Evolutionary conservation across 2,888 invertebrate species (phyloP), one percentile per base, ranked within the genome.

Genomic region (Dyspetes luteomarginatus): DNA sequence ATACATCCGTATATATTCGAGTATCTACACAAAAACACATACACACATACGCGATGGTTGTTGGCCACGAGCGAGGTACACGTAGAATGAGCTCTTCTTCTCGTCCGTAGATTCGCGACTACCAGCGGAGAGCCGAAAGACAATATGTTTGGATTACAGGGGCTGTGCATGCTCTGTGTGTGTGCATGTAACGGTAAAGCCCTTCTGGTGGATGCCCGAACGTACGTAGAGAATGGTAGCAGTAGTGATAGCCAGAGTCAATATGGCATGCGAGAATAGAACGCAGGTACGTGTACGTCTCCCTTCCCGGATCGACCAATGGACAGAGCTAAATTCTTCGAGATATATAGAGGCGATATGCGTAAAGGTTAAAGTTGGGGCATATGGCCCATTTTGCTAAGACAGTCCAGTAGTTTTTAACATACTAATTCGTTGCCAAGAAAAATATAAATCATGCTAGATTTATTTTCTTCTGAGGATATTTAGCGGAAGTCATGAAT

Each of bases 121-220:
- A 4, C 12, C 67, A 41, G 45, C 77, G 43, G 50, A 65, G 68
- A 71, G 36, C 77, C 82, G 55, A 58, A 78, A 85, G 83, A 84
- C 85, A 82, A 82, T 85, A 83, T 81, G 83, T 84, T 84, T 83
- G 83, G 85, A 85, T 85, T 85, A 83, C 77, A 65, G 73, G 56
- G 68, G 43, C 58, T 50, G 67, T 64, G 22, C 43, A 65, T 72
- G 72, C 67, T 30, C 22, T 50, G 68, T 65, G 30, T 50, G 50
- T 9, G 30, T 50, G 50, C 17, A 50, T 50, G 17, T 7, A 9
- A n/a, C 45, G 45, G 45, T 26, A 55, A 9, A 50, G 4, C 48
- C 30, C 50, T 7, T 36, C 60, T 67, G 60, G 28, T 68, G 41
- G 60, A 60, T 28, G 74, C 28, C 17, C 48, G 15, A 65, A 65